These are phyloP conservation scores for Syngnathus floridae DNA, from an alignment of 2,113 vertebrate species.

Conservation along the genomic window DNA sequence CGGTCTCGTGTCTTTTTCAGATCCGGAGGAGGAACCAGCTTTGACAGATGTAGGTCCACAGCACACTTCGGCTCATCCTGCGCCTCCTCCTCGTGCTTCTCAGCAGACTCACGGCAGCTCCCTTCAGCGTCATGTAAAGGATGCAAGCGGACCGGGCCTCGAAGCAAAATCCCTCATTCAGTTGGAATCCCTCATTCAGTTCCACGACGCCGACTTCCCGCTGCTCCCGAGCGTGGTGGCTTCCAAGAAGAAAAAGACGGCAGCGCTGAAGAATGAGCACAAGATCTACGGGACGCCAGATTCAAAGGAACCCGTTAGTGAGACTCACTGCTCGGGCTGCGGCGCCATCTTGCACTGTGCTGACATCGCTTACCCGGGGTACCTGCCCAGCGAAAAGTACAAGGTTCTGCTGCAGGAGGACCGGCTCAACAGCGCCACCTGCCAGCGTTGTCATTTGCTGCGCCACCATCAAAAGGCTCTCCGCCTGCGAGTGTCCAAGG, in stretches of 20 bases:
- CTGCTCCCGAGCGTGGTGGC: slow-evolving; percentile 14
- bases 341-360: slow-evolving; percentile 80
- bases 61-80: background rate
- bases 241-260: slow-evolving; percentile 22
- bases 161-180: slow-evolving; percentile 42
- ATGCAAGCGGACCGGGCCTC: background rate
- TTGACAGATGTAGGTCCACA: too few relatives aligned
- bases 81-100: background rate
- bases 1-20: slow-evolving; percentile 13
- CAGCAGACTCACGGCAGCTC: slow-evolving; percentile 17
- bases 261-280: slow-evolving; percentile 19
- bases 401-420: slow-evolving; percentile 43
- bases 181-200: slow-evolving; percentile 55
- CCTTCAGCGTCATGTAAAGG: slow-evolving; percentile 42
- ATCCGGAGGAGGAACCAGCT: slow-evolving; percentile 10
- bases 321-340: slow-evolving; percentile 76
- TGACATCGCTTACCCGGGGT: slow-evolving; percentile 66
- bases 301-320: slow-evolving; percentile 53
- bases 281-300: slow-evolving; percentile 62
- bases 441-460: slow-evolving; percentile 82
- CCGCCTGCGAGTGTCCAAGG: slow-evolving; percentile 63
- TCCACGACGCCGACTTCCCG: slow-evolving; percentile 59
- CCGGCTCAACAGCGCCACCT: slow-evolving; percentile 54
- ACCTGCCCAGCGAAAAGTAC: slow-evolving; percentile 79
- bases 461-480: slow-evolving; percentile 72